Evolutionary conservation across 2,888 invertebrate genomes (phyloP), one percentile per base, ranked within the genome.

Genomic region (Lasioglossum vierecki): DNA sequence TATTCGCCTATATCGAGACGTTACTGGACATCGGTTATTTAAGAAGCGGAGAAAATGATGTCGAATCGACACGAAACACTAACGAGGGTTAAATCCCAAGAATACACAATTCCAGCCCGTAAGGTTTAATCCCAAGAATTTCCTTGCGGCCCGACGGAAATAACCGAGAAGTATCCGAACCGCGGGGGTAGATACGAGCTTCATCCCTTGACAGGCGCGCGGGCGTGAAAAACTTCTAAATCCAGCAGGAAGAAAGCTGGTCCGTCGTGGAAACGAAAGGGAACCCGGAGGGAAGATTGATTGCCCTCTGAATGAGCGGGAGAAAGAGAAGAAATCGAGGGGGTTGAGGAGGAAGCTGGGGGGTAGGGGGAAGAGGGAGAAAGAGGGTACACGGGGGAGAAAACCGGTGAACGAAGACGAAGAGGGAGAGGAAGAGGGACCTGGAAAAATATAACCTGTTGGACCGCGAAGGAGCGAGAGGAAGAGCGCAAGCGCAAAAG

Each of bases 391-490:
- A 57, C n/a, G 79, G 83, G 35, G 68, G n/a, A 22, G 35, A 74
- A 83, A 82, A 78, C 73, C 73, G 76, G 66, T 72, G 76, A 53
- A 75, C 76, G 84, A 76, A 76, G 84, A 83, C 79, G 74, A 70
- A 76, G 76, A 71, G 80, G 83, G 80, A 76, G 86, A 57, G 57
- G 57, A 57, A n/a, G 79, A 74, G 80, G 80, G 53, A 71, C 81
- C 88, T 92, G 93, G 93, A 94, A 94, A 94, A 94, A 93, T 93
- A 94, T 94, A 94, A 94, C 94, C 94, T 94, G 94, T 94, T 94
- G 94, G 94, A 94, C 93, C 93, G 92, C 92, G 88, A 93, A 92
- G 90, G 93, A 91, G 91, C 83, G 91, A 89, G 92, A 90, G 88
- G 81, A 68, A 39, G 68, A 87, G 88, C 66, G 86, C 84, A 87